Base-by-base conservation (phyloP, 2,888 invertebrate species). In the Eupithecia inturbata region DNA sequence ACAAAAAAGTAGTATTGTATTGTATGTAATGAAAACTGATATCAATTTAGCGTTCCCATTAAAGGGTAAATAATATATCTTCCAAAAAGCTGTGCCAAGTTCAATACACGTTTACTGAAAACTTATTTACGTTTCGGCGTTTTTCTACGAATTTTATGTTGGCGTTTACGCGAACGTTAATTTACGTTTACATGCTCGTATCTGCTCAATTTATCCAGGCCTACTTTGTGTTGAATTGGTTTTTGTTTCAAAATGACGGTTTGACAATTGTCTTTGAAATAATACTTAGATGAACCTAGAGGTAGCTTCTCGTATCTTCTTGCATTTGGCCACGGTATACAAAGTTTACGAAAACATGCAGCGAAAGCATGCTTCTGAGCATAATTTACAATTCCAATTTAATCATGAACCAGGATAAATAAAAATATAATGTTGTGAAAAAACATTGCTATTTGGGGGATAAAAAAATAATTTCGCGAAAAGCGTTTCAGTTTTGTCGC, bases 401-500 rank as follows among this genome's bases (percentile, higher is more conserved):
- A 49, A 36, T 64, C 22, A 36, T n/a, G 9, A 26, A 26, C 16
- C 6, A 49, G 7, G 41, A 57, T 41, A 67, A 41, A 66, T 39
- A 66, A 36, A 64, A 22, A 36, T 31, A 28, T 60, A 31, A 36
- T 33, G 26, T 66, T 6, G 4, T 36, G 39, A 28, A 67, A 68
- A 64, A 71, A 70, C 45, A 71, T 68, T 60, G 26, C 64, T 64
- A 68, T 67, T 74, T 28, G 4, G 68, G n/a, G 41, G 22, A 66
- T 67, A 45, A 57, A 71, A 71, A 75, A 76, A 71, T 73, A 76
- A 76, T 76, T 64, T 73, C 62, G 53, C 39, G 33, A 70, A 73
- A 68, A 62, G 70, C 53, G 68, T 62, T 71, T 57, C 71, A 57
- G 41, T 69, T 74, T 76, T 67, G 74, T 72, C 14, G 68, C 33